phyloP scores from a whole-genome alignment of 1,140 invertebrate species.

The Tetragnatha versicolor region DNA sequence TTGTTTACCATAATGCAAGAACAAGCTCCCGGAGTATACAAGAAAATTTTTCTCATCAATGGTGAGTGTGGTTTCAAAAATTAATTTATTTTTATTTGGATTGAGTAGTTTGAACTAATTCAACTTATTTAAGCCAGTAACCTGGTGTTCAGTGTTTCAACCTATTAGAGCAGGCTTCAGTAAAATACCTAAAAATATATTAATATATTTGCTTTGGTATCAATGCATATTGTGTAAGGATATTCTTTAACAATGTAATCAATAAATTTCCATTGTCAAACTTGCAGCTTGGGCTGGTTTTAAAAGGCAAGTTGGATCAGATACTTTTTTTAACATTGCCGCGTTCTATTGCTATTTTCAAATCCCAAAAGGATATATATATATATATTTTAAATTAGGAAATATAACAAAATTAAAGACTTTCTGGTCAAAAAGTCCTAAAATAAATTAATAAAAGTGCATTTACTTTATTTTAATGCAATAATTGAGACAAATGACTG shows the following conservation, averaged over 20 bases:
- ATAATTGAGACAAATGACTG: background rate
- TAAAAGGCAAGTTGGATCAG: no score
- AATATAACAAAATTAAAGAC: background rate
- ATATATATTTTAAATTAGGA: background rate
- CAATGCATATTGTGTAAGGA: background rate
- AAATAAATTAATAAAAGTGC: background rate
- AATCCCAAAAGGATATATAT: background rate
- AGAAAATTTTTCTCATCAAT: slow-evolving; percentile 13
- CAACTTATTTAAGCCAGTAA: background rate
- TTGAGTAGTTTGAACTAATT: background rate
- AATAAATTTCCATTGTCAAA: no score
- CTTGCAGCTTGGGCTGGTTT: no score
- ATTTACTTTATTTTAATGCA: background rate
- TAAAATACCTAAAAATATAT: background rate
- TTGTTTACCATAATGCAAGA: slow-evolving; percentile 13
- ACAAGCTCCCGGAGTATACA: slow-evolving; percentile 16
- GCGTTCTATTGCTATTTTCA: background rate
- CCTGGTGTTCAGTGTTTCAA: background rate
- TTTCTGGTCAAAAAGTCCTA: background rate
- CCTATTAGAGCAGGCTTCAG: background rate
- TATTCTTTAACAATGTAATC: no score
- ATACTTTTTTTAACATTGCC: background rate
- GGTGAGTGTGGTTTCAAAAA: background rate
- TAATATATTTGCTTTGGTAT: background rate
- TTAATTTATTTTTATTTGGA: background rate